Evolutionary conservation across 2,797 vertebrate genomes (phyloP).

Genomic region (Apodemus agrarius): DNA sequence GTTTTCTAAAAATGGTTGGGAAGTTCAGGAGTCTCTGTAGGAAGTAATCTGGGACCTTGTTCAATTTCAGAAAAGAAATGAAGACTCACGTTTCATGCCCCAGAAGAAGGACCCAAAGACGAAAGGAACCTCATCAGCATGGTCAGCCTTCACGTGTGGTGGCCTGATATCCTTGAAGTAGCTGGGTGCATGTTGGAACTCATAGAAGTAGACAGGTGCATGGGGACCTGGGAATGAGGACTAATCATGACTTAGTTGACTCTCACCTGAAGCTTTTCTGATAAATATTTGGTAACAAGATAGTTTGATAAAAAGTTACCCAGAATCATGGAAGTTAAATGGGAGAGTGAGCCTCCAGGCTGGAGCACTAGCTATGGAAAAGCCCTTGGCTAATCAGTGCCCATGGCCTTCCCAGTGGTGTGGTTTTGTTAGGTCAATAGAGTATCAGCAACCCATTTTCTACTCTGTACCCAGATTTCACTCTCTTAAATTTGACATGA

Average conservation of each 20-base stretch:
- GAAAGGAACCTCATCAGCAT: slow-evolving; percentile 57
- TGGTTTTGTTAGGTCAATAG: not conserved
- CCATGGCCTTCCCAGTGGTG: not conserved
- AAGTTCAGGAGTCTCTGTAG: rapidly evolving
- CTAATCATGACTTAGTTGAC: rapidly evolving
- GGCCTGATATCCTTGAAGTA: not conserved
- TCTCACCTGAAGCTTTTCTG: not conserved
- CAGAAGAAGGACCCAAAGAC: not conserved
- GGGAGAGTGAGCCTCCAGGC: not conserved
- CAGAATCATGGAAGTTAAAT: not conserved
- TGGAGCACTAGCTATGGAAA: no score
- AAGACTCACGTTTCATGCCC: slow-evolving; percentile 85
- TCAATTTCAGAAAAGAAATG: not conserved
- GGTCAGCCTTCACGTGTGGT: slow-evolving; percentile 58
- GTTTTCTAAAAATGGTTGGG: not conserved
- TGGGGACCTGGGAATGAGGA: slow-evolving; percentile 8
- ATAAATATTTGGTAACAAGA: not conserved
- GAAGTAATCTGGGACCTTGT: no score
- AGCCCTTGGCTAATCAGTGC: not conserved
- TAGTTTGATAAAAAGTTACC: not conserved
- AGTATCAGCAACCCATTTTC: not conserved
- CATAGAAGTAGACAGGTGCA: slow-evolving; percentile 66
- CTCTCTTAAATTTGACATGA: not conserved
- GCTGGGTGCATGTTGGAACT: slow-evolving; percentile 54
- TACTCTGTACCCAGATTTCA: not conserved